These are phyloP conservation scores for Thunnus thynnus DNA, from an alignment of 2,113 vertebrate species.

Conservation along the genomic window DNA sequence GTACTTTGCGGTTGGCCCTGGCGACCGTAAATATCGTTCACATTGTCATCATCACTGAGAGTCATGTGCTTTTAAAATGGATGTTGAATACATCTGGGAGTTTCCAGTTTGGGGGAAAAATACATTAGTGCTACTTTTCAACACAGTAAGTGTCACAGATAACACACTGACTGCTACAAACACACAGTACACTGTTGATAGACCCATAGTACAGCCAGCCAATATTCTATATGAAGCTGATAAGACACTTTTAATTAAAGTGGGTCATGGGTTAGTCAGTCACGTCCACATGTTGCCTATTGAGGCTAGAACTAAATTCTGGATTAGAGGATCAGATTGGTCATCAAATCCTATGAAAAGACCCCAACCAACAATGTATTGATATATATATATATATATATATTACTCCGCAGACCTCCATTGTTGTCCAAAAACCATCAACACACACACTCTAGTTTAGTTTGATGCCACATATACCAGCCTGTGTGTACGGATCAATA, in stretches of 20 bases:
- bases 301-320: neutral
- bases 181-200: neutral
- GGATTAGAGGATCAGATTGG: neutral
- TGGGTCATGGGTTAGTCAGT: too few species aligned
- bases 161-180: slow-evolving; percentile 29
- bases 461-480: too few species aligned
- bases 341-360: too few species aligned
- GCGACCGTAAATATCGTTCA: slow-evolving; percentile 2
- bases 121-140: slow-evolving; percentile 21
- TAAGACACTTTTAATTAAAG: neutral
- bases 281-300: too few species aligned
- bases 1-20: neutral
- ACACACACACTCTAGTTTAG: too few species aligned
- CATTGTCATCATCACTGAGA: slow-evolving; percentile 17
- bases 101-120: neutral
- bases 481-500: too few species aligned
- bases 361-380: too few species aligned
- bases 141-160: slow-evolving; percentile 21
- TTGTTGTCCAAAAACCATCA: too few species aligned
- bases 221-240: neutral
- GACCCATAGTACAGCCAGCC: neutral
- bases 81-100: neutral
- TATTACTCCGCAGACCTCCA: too few species aligned
- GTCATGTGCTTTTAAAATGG: slow-evolving; percentile 1
- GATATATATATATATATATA: too few species aligned